Evolutionary conservation across 2,797 vertebrate species (phyloP).

Genomic region (Odontamblyopus lacepedii): DNA sequence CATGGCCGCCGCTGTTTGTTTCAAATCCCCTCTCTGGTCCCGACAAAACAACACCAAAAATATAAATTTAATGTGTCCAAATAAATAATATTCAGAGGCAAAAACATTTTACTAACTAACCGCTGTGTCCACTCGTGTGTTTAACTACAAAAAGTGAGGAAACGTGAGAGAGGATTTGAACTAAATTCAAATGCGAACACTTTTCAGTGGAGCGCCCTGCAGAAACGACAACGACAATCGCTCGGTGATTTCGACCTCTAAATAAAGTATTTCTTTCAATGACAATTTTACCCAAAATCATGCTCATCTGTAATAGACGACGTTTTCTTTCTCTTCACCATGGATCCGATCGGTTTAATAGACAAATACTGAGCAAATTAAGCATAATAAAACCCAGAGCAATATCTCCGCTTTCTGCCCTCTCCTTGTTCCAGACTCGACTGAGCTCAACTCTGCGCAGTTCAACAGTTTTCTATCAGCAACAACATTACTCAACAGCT

Average conservation of each 20-base stretch:
- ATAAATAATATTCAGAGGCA: slow-evolving; percentile 29
- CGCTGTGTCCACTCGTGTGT: slow-evolving; percentile 22
- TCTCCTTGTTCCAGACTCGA: slow-evolving; percentile 72
- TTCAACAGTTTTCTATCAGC: slow-evolving; percentile 74
- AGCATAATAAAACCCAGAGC: slow-evolving; percentile 82
- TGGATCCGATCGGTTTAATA: slow-evolving; percentile 78
- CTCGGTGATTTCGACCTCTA: slow-evolving; percentile 78
- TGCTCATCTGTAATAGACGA: slow-evolving; percentile 78
- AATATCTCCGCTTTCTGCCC: slow-evolving; percentile 73
- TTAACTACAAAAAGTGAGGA: slow-evolving; percentile 29
- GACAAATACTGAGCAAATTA: slow-evolving; percentile 64
- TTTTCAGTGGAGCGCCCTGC: slow-evolving; percentile 84
- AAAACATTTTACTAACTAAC: slow-evolving; percentile 17
- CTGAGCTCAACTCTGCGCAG: slow-evolving; percentile 83
- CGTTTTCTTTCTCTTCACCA: slow-evolving; percentile 90
- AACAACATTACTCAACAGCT: slow-evolving; percentile 66
- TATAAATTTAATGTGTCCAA: slow-evolving; percentile 38
- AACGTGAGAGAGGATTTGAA: slow-evolving; percentile 63
- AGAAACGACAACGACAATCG: slow-evolving; percentile 79
- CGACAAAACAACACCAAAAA: slow-evolving; percentile 85
- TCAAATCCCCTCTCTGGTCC: slow-evolving; percentile 94
- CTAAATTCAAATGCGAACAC: slow-evolving; percentile 77
- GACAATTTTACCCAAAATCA: slow-evolving; percentile 78
- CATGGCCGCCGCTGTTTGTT: slow-evolving; percentile 99
- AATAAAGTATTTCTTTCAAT: slow-evolving; percentile 78